Evolutionary conservation across 2,797 vertebrate genomes (phyloP), one percentile per base, ranked within the genome.

Genomic region (Coregonus suidteri): DNA sequence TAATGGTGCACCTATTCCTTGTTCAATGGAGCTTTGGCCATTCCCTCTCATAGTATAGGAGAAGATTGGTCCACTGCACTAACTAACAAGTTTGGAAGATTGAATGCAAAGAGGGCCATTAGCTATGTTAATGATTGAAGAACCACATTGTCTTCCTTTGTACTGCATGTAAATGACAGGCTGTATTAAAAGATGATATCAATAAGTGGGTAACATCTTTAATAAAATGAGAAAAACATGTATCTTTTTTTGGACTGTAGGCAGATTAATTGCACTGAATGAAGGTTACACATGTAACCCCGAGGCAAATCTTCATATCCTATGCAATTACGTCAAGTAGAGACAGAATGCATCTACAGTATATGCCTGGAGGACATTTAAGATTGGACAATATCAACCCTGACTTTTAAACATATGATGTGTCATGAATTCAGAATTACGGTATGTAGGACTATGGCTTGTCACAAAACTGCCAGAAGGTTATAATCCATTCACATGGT

Each of bases 401-500:
- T 65, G 35, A 71, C 25, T 59, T 47, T 70, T 51, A 25, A 15
- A 56, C 64, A 67, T 20, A 13, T 62, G 20, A 62, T 62, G 59
- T 62, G 59, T 62, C 59, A 62, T 25, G 20, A 62, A 62, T 64
- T 64, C 59, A 64, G 59, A 64, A 25, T 64, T 64, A 64, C 20
- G 59, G 20, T 11, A 30, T 30, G 59, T 30, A 25, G 20, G 20
- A 20, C 20, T 25, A 64, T 7, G 59, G 59, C 20, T 64, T 64
- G 59, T 64, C 75, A 64, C 6, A 71, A 4, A 35, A 47, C 16
- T 41, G 31, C 20, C 31, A 20, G 16, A 41, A 16, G n/a, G 15
- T 20, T 81, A 15, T 47, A 51, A 73, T 62, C 69, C 37, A 31
- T 75, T 72, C 52, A 75, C 5, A 35, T 47, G 67, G 70, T 30